phyloP scores from a whole-genome alignment of 2,888 invertebrate species.

The Ptychoptera contaminata region DNA sequence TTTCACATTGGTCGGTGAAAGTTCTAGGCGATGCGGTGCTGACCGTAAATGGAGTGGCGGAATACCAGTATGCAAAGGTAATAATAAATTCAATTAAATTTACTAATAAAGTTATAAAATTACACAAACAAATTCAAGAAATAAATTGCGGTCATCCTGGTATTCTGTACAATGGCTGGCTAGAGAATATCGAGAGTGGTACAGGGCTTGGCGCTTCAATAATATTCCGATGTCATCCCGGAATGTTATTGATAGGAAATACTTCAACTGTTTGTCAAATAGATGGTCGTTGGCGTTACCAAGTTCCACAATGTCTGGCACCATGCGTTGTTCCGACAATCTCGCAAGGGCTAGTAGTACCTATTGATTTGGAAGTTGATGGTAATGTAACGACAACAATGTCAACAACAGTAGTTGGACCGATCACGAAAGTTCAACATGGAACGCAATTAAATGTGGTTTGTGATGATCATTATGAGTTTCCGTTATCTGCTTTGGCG shows the following conservation, averaged over 20 bases:
- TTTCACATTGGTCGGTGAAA: slow-evolving; percentile 77
- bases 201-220: slow-evolving; percentile 84
- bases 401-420: slow-evolving; percentile 24
- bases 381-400: slow-evolving; percentile 25
- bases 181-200: slow-evolving; percentile 75
- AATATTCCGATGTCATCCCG: slow-evolving; percentile 84
- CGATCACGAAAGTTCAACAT: slow-evolving; percentile 44
- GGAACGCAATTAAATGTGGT: slow-evolving; percentile 57
- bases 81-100: background rate
- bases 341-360: slow-evolving; percentile 56
- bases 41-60: slow-evolving; percentile 90
- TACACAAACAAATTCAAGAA: slow-evolving; percentile 50
- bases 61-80: slow-evolving; percentile 86
- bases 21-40: slow-evolving; percentile 81
- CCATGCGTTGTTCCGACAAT: slow-evolving; percentile 89
- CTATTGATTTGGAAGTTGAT: slow-evolving; percentile 33
- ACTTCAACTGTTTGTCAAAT: slow-evolving; percentile 84
- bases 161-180: slow-evolving; percentile 89
- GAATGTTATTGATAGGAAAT: slow-evolving; percentile 78
- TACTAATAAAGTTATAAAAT: slow-evolving; percentile 6
- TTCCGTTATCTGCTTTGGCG: slow-evolving; percentile 53
- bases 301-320: slow-evolving; percentile 78
- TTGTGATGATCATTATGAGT: slow-evolving; percentile 76
- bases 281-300: slow-evolving; percentile 90
- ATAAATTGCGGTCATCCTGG: slow-evolving; percentile 95